Evolutionary conservation across 2,888 invertebrate genomes (phyloP).

Genomic region (Megaustenia siamemsis): DNA sequence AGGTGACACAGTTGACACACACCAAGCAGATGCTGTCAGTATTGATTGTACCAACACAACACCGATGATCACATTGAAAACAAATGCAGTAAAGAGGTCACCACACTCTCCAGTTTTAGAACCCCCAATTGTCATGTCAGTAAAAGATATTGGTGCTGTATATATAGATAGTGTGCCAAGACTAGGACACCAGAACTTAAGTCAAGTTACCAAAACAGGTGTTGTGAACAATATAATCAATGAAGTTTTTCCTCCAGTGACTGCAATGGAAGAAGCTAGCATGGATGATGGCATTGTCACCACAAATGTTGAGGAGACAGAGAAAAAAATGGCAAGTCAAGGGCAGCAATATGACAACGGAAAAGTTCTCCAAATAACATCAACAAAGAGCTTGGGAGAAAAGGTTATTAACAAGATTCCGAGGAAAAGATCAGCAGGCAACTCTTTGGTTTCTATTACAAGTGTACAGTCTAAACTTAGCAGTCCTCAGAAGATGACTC

Average conservation of each 20-base stretch:
- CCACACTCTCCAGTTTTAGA: not conserved
- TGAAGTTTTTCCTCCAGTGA: not conserved
- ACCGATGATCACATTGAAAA: not conserved
- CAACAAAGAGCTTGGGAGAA: not conserved
- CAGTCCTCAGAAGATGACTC: not conserved
- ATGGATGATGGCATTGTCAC: not conserved
- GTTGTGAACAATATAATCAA: not conserved
- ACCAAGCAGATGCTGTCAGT: not conserved
- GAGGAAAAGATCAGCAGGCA: not conserved
- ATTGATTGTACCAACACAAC: not conserved
- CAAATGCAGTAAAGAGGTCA: not conserved
- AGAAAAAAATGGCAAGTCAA: not conserved
- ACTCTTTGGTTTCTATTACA: not conserved
- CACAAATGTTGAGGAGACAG: not conserved
- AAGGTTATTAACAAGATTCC: not conserved
- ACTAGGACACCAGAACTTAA: not conserved
- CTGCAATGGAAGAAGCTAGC: not conserved
- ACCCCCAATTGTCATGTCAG: slow-evolving; percentile 34
- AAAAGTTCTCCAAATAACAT: not conserved
- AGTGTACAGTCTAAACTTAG: not conserved
- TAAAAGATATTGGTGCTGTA: slow-evolving; percentile 21
- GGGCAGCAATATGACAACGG: not conserved
- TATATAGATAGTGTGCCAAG: not conserved
- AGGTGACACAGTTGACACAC: not conserved
- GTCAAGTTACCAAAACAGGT: not conserved